These are phyloP conservation scores for Drosophila insularis DNA, from an alignment of 1,140 invertebrate genomes.

Conservation along the genomic window DNA sequence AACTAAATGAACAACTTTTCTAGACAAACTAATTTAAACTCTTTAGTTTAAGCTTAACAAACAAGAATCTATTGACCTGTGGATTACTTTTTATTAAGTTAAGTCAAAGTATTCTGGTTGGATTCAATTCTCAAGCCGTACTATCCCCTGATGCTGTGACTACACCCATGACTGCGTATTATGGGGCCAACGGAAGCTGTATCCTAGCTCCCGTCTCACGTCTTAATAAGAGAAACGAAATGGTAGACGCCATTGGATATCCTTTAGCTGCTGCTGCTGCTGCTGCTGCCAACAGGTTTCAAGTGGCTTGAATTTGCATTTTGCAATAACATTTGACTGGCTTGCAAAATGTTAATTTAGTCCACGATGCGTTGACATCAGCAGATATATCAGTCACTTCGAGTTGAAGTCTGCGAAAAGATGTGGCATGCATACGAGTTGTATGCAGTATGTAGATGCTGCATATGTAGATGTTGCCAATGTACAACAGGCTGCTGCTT, in stretches of 20 bases:
- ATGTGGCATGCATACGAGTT: slow-evolving; percentile 12
- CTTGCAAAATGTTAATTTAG: slow-evolving; percentile 79
- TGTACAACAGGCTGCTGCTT: slow-evolving; percentile 44
- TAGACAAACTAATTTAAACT: no score
- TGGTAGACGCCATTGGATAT: slow-evolving; percentile 21
- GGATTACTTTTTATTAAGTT: no score
- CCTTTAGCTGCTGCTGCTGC: slow-evolving; percentile 46
- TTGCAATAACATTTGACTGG: slow-evolving; percentile 72
- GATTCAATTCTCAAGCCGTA: no score
- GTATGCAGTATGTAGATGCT: slow-evolving; percentile 30
- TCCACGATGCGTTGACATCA: slow-evolving; percentile 70
- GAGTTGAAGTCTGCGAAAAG: slow-evolving; percentile 14
- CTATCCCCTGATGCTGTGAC: neutral
- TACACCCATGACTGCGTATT: neutral
- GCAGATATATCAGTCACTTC: slow-evolving; percentile 77
- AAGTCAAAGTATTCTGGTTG: no score
- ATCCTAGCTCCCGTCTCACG: slow-evolving; percentile 40
- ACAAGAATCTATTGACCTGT: no score
- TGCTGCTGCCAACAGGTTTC: slow-evolving; percentile 63
- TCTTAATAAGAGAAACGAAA: slow-evolving; percentile 48
- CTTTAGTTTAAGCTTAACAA: no score
- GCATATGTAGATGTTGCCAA: slow-evolving; percentile 4
- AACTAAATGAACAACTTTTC: no score
- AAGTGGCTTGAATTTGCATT: slow-evolving; percentile 59
- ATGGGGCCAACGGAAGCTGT: slow-evolving; percentile 16